Base-by-base conservation (phyloP, 2,888 invertebrate genomes). In the Sussaba pulchella region DNA sequence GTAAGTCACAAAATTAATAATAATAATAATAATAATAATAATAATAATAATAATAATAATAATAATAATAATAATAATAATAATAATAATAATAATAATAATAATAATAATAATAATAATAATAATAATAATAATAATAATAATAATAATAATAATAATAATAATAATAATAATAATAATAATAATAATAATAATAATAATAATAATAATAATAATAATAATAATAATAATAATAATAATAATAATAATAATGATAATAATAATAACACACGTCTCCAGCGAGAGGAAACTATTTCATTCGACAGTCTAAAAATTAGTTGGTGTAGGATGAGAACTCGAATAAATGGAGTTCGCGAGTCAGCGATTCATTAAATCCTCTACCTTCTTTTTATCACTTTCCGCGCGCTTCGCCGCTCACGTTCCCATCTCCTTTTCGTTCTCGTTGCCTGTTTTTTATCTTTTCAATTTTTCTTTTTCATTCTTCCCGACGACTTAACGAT, bases 241-340 rank as follows among this genome's bases (percentile, higher is more conserved):
- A n/a, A 67, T 17, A 52, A 52, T n/a, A 31, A 43, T 1, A 31
- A 43, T 43, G 10, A 43, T 12, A 43, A 43, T 31, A 9, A 43
- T n/a, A 50, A 21, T 52, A 1, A 4, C 14, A 17, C 12, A n/a
- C 52, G 36, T 43, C 64, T 9, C 39, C 39, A 14, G 31, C 45
- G 57, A 39, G 63, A 52, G 54, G 69, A 45, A 66, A 64, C 66
- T 73, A 54, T 66, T n/a, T 72, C 77, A 77, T 83, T 84, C 63
- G 81, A 86, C 83, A 82, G 85, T 82, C 78, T 54, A 80, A 83
- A 86, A 86, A 85, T 87, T 83, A 85, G 64, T 52, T n/a, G 19
- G 64, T 9, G n/a, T 17, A 54, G 72, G 43, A 52, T 31, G 26
- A 59, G 47, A 54, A 45, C 26, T n/a, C 21, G 43, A 81, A 69